Percentiles rank a stretch among this genome's conserved stretches.
Evolutionary conservation across 2,113 vertebrate species (phyloP).

Genomic region (Muntiacus muntjak): DNA sequence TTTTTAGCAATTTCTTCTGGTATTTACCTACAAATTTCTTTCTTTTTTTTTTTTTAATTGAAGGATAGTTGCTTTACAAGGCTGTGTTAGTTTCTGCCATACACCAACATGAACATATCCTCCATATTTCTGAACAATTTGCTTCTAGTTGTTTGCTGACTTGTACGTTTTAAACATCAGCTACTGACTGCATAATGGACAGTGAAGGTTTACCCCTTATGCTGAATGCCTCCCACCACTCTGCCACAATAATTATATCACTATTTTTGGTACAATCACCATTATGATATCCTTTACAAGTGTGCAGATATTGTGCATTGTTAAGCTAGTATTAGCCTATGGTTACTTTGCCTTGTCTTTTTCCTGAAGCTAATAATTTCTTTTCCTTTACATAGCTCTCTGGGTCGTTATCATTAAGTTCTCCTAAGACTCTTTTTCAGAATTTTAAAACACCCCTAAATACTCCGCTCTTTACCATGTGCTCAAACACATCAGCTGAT

Average conservation of each 20-base stretch:
- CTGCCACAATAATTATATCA: background rate
- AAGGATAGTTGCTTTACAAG: background rate
- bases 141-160: background rate
- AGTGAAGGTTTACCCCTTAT: background rate
- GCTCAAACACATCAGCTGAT: background rate
- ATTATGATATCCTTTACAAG: background rate
- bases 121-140: background rate
- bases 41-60: background rate
- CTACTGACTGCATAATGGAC: background rate
- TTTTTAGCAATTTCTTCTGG: background rate
- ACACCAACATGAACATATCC: background rate
- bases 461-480: background rate
- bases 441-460: background rate
- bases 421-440: background rate
- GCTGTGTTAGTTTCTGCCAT: background rate
- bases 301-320: background rate
- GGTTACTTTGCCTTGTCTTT: background rate
- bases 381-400: background rate
- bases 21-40: background rate
- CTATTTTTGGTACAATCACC: background rate
- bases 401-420: background rate
- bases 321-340: background rate
- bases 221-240: background rate
- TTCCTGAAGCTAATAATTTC: background rate
- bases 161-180: background rate